Evolutionary conservation across 2,888 invertebrate genomes (phyloP).

Genomic region (Incurvaria masculella): DNA sequence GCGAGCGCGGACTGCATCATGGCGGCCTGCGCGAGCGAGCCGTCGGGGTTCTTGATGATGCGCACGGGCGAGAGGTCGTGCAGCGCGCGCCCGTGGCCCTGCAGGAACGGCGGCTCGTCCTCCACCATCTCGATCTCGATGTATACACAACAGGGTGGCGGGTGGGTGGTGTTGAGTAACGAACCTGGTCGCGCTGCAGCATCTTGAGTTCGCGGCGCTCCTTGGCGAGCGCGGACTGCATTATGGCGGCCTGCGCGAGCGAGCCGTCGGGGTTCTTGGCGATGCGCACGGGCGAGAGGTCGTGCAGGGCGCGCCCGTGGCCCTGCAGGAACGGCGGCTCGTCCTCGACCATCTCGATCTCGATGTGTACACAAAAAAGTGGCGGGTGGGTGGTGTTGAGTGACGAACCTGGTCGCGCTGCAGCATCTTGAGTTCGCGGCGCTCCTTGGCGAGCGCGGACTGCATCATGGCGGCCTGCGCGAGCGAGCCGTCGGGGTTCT

Average conservation of each 20-base stretch:
- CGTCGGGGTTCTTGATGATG: slow-evolving; percentile 99
- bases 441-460: slow-evolving; percentile 94
- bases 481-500: slow-evolving; percentile 98
- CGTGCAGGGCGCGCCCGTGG: slow-evolving; percentile 88
- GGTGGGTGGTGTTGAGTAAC: too few species aligned
- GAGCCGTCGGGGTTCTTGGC: slow-evolving; percentile 99
- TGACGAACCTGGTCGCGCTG: slow-evolving; percentile 86
- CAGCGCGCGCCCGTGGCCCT: slow-evolving; percentile 87
- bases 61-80: slow-evolving; percentile 92
- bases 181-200: slow-evolving; percentile 87
- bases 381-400: too few species aligned
- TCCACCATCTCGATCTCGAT: slow-evolving; percentile 98
- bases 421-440: slow-evolving; percentile 95
- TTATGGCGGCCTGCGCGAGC: slow-evolving; percentile 98
- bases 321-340: slow-evolving; percentile 96
- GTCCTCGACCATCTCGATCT: slow-evolving; percentile 98
- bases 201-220: slow-evolving; percentile 96
- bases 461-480: slow-evolving; percentile 99
- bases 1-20: slow-evolving; percentile 99
- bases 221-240: slow-evolving; percentile 97
- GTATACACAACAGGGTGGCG: too few species aligned
- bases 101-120: slow-evolving; percentile 96
- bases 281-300: slow-evolving; percentile 90
- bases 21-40: slow-evolving; percentile 96
- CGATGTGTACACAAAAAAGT: too few species aligned